A percentile compares a stretch with the other conserved stretches of the same genome.
phyloP scores from a whole-genome alignment of 2,888 invertebrate species.

The Erebia ligea region DNA sequence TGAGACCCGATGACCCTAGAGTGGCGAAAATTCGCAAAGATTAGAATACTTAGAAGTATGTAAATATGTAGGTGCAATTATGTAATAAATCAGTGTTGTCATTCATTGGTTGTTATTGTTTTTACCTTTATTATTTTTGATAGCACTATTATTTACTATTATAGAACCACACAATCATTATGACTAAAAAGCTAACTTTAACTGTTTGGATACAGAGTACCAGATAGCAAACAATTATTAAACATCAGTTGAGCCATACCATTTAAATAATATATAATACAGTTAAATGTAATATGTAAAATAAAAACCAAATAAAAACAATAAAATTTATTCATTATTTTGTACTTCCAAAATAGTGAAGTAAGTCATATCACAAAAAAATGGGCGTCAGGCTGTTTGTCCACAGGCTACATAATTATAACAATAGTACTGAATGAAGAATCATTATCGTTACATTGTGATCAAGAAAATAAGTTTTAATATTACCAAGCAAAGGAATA shows the following conservation, averaged over 20 bases:
- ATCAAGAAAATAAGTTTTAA: no score
- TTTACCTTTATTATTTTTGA: background rate
- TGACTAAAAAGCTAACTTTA: no score
- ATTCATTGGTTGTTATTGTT: constrained; percentile 23
- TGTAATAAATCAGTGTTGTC: constrained; percentile 60
- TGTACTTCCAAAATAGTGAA: background rate
- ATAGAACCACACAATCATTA: no score
- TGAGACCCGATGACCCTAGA: constrained; percentile 87
- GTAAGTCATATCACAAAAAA: background rate
- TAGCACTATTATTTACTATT: background rate
- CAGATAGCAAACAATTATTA: no score
- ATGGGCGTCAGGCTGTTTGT: background rate
- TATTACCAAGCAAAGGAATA: no score
- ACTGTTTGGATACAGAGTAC: no score
- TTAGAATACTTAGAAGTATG: constrained; percentile 49
- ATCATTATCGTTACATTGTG: background rate
- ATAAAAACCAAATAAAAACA: background rate
- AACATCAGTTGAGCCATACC: no score
- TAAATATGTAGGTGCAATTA: constrained; percentile 54
- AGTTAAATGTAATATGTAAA: background rate
- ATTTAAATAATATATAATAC: background rate
- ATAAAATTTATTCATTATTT: constrained; percentile 4
- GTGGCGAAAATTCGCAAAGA: constrained; percentile 81
- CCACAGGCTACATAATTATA: background rate
- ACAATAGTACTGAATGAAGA: background rate